A percentile compares a stretch with the other conserved stretches of the same genome.
phyloP scores from a whole-genome alignment of 2,888 invertebrate species.

The Brenthis hecate region DNA sequence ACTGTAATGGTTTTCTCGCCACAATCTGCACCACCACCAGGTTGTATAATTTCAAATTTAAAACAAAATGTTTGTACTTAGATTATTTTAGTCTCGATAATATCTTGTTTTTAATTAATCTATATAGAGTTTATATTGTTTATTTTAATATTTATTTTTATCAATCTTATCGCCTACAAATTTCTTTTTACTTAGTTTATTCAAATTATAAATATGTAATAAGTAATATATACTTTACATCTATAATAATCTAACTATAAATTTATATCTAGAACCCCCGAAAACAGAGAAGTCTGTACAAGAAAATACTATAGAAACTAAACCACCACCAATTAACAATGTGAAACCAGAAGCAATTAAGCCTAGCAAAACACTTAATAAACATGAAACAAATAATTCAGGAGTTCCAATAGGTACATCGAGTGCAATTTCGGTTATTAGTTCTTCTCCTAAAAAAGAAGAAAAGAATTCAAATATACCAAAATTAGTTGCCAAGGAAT shows the following conservation, averaged over 20 bases:
- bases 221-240: constrained; percentile 32
- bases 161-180: not conserved
- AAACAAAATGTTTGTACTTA: too few relatives aligned
- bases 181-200: constrained; percentile 15
- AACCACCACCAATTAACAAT: constrained; percentile 65
- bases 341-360: constrained; percentile 73
- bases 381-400: constrained; percentile 67
- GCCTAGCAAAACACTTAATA: constrained; percentile 71
- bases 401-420: constrained; percentile 62
- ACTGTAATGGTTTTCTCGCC: constrained; percentile 98
- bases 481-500: constrained; percentile 74
- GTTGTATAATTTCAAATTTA: constrained; percentile 59
- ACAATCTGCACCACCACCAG: constrained; percentile 88
- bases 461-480: constrained; percentile 65
- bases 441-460: constrained; percentile 73
- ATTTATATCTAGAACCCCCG: constrained; percentile 66
- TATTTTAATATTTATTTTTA: not conserved
- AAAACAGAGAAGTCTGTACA: constrained; percentile 70
- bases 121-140: not conserved
- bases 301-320: constrained; percentile 77
- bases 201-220: constrained; percentile 22
- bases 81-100: too few relatives aligned
- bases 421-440: constrained; percentile 68
- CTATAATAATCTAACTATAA: constrained; percentile 39
- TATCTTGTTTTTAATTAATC: not conserved